Evolutionary conservation across 2,888 invertebrate species (phyloP).

Genomic region (Phyto melanocephala): DNA sequence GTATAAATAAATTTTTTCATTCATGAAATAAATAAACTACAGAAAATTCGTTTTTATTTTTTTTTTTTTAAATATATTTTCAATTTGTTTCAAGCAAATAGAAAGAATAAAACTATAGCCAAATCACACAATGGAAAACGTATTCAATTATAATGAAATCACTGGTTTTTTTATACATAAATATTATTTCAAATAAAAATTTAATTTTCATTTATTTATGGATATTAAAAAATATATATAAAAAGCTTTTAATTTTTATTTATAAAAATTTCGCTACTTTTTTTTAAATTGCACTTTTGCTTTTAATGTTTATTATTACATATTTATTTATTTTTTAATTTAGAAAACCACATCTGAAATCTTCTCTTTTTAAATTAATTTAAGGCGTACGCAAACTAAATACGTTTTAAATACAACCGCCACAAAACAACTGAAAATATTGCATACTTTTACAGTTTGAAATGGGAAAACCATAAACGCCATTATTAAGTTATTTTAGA

Average conservation of each 20-base stretch:
- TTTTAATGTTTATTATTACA: slow-evolving; percentile 23
- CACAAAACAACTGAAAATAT: slow-evolving; percentile 58
- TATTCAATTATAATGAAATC: slow-evolving; percentile 5
- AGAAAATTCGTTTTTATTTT: slow-evolving; percentile 14
- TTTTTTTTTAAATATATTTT: neutral
- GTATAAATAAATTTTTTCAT: slow-evolving; percentile 11
- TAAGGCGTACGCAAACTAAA: slow-evolving; percentile 40
- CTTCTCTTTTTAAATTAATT: neutral
- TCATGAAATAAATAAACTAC: slow-evolving; percentile 19
- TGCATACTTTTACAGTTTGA: slow-evolving; percentile 47
- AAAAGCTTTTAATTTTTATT: neutral
- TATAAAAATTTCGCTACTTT: slow-evolving; percentile 2
- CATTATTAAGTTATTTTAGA: slow-evolving; percentile 29
- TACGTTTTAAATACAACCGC: slow-evolving; percentile 60
- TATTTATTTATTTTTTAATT: neutral
- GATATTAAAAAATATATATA: no score
- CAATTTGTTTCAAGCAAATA: slow-evolving; percentile 11
- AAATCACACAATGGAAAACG: neutral
- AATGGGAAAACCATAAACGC: slow-evolving; percentile 29
- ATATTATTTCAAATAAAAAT: no score
- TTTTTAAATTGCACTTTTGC: slow-evolving; percentile 37
- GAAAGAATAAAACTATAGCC: neutral
- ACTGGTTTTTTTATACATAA: no score
- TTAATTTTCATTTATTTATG: no score
- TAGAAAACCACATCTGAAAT: neutral